A percentile compares a stretch with the other conserved stretches of the same genome.
These are phyloP conservation scores for Lucifuga dentata DNA, from an alignment of 2,113 vertebrate species.

Conservation along the genomic window DNA sequence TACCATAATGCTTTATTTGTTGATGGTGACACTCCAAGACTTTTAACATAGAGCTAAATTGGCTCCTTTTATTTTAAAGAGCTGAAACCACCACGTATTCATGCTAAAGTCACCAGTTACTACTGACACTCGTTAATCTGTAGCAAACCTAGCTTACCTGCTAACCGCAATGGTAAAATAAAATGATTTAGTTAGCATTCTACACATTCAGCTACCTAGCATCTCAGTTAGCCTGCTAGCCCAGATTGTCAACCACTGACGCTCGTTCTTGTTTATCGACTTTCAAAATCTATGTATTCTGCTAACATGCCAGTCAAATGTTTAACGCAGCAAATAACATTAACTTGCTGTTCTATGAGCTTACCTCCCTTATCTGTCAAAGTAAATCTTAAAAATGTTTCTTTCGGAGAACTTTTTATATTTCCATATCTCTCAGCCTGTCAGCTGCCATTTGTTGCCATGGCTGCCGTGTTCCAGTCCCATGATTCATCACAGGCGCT, in stretches of 20 bases:
- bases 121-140: too few species aligned
- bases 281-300: neutral
- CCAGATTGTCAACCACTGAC: neutral
- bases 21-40: too few species aligned
- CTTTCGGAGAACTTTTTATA: fast-evolving
- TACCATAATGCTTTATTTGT: too few species aligned
- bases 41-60: too few species aligned
- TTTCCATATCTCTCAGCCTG: neutral
- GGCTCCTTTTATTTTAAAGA: too few species aligned
- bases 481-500: conserved; percentile 15
- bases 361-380: neutral
- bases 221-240: conserved; percentile 42
- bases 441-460: conserved; percentile 51
- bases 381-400: neutral
- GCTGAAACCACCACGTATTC: too few species aligned
- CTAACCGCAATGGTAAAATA: neutral
- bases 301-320: neutral
- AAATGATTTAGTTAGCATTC: too few species aligned
- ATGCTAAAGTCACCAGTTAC: too few species aligned
- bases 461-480: conserved; percentile 29
- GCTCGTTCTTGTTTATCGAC: neutral
- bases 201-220: neutral
- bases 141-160: neutral
- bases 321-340: fast-evolving
- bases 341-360: too few species aligned